A percentile compares a stretch with the other conserved stretches of the same genome.
Evolutionary conservation across 2,888 invertebrate species (phyloP).

Genomic region (Malthinus flaveolus): DNA sequence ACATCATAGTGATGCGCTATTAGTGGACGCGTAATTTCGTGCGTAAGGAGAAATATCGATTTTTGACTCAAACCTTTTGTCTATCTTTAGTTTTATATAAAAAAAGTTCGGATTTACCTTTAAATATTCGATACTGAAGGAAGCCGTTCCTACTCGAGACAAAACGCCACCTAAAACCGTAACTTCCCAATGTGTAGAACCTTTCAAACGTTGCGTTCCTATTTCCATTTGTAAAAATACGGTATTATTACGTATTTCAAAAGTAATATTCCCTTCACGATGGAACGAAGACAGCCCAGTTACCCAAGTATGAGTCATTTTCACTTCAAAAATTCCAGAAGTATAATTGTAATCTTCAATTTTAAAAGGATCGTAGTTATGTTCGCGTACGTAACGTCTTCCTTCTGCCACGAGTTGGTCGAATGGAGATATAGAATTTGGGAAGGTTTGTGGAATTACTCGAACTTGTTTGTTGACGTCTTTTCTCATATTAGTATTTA

Average conservation of each 20-base stretch:
- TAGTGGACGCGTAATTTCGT: too few species aligned
- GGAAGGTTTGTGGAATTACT: constrained; percentile 72
- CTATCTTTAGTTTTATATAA: too few species aligned
- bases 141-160: constrained; percentile 71
- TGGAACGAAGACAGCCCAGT: constrained; percentile 81
- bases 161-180: constrained; percentile 68
- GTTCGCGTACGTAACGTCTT: constrained; percentile 66
- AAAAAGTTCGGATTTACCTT: constrained; percentile 52
- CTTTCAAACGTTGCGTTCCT: constrained; percentile 79
- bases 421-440: constrained; percentile 83
- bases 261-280: constrained; percentile 76
- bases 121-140: constrained; percentile 80
- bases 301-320: constrained; percentile 75
- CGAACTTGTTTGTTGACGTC: constrained; percentile 76
- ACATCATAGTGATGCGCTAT: too few species aligned
- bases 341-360: constrained; percentile 74
- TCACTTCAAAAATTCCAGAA: constrained; percentile 70
- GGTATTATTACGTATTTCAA: constrained; percentile 73
- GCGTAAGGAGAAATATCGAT: too few species aligned
- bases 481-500: constrained; percentile 72
- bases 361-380: constrained; percentile 75
- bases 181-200: constrained; percentile 79
- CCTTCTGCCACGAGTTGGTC: constrained; percentile 81
- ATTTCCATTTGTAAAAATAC: constrained; percentile 69
- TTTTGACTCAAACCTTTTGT: too few species aligned